Conservation (phyloP, 2,113 vertebrate species). For the Gallinago paraguaiae region DNA sequence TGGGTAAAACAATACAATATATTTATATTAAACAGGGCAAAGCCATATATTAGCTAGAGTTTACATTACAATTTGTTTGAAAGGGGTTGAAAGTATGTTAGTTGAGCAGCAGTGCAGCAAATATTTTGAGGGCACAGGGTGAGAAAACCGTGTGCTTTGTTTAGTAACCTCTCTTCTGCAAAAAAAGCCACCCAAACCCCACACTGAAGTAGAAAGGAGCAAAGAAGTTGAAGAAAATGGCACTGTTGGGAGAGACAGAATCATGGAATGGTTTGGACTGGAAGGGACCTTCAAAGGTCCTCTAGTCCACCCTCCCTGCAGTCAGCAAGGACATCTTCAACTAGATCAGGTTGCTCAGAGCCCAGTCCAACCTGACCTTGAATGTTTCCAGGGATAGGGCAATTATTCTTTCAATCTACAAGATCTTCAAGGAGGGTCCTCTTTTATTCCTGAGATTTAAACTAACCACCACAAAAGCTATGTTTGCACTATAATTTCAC, state of each 20-base stretch:
- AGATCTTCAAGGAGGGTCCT: not conserved
- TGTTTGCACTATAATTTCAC: not conserved
- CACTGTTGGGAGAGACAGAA: not conserved
- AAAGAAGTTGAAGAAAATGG: not conserved
- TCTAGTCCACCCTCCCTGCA: not conserved
- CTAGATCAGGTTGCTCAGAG: not conserved
- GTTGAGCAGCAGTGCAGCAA: not conserved
- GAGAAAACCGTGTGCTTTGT: not conserved
- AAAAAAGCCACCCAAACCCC: not conserved
- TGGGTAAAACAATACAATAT: constrained; percentile 57
- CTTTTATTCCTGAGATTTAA: not conserved
- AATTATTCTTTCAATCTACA: not conserved
- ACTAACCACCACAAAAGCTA: not conserved
- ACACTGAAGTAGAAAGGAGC: not conserved
- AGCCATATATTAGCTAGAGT: not conserved
- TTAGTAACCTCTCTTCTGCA: not conserved
- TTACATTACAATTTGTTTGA: not conserved
- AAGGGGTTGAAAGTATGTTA: not conserved
- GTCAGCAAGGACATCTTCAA: not conserved
- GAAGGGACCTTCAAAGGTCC: no score
- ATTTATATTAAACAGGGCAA: not conserved
- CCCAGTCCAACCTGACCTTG: not conserved
- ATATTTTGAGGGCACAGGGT: not conserved
- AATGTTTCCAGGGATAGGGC: not conserved
- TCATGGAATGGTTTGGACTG: not conserved